A percentile compares a stretch with the other conserved stretches of the same genome.
phyloP scores from a whole-genome alignment of 2,797 vertebrate genomes.

The Acestrorhynchus altus region DNA sequence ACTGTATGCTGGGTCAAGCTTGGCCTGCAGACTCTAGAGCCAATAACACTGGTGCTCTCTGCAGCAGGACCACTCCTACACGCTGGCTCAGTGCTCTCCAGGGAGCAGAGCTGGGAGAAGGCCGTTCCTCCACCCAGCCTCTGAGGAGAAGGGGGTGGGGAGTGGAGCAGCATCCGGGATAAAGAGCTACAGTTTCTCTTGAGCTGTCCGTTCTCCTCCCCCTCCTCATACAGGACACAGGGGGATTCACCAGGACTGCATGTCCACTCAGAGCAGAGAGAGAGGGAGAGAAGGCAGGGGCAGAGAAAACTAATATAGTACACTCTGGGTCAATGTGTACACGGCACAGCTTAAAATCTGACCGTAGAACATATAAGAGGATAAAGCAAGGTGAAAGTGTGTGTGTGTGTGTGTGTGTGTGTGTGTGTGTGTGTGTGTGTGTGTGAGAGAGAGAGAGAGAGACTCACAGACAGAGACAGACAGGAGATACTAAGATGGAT shows the following conservation, averaged over 20 bases:
- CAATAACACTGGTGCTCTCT: slow-evolving; percentile 32
- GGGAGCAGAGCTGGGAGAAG: slow-evolving; percentile 33
- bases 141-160: neutral
- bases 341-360: neutral
- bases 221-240: neutral
- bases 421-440: no score
- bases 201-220: slow-evolving; percentile 3
- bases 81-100: slow-evolving; percentile 18
- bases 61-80: slow-evolving; percentile 26
- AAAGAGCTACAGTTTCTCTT: slow-evolving; percentile 74
- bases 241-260: slow-evolving; percentile 15
- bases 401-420: no score
- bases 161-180: slow-evolving; percentile 62
- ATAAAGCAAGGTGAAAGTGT: no score
- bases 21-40: slow-evolving; percentile 38
- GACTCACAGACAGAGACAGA: no score
- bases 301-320: neutral
- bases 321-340: slow-evolving; percentile 12
- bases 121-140: slow-evolving; percentile 16
- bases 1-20: neutral
- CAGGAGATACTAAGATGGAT: no score
- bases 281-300: neutral
- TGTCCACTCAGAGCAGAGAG: slow-evolving; percentile 15
- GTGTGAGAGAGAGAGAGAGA: slow-evolving; percentile 3
- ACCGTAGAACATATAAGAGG: neutral